Base-by-base conservation (phyloP, 2,113 vertebrate species). In the Zootoca vivipara region DNA sequence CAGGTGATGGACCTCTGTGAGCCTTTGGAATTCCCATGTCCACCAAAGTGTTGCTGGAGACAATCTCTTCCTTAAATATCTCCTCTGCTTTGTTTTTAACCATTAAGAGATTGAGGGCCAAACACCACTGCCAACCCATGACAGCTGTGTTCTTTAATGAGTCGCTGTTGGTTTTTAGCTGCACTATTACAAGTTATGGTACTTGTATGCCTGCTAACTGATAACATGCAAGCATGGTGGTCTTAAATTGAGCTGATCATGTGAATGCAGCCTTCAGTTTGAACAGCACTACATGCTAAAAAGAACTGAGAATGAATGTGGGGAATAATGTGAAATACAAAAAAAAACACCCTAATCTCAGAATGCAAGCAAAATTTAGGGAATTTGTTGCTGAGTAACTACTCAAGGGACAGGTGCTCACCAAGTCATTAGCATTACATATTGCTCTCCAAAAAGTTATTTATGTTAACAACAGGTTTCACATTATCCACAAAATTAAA, bases 361-460 rank as follows among this genome's bases (percentile, higher is more conserved):
- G 33, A 52, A 75, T 8, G 24, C n/a, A 86, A 82, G 28, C 28
- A 67, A 82, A 77, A 70, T 77, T 65, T 33, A 13, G 70, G 78
- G 83, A 38, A 82, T 70, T 78, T 30, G 8, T 58, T 20, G 65
- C 3, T 75, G 1, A 33, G n/a, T 13, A 28, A 28, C 1, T 62
- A 18, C 15, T 65, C 20, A 72, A 22, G 46, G 0, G 0, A 15
- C 0, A 46, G n/a, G 40, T 62, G 13, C 72, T 56, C 70, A 75
- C 70, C 70, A 65, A 69, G 78, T n/a, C 72, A 85, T 77, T 80
- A 90, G 22, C 7, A 8, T 86, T 86, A 62, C 28, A 87, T 2
- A 1, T 5, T 85, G 56, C 7, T 0, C 0, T 78, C 80, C 70
- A 20, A 7, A 22, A 40, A 38, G 58, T 24, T 89, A 93, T 87